Percentiles rank a stretch among this genome's conserved stretches.
Evolutionary conservation across 2,888 invertebrate species (phyloP).

Genomic region (Icerya purchasi): DNA sequence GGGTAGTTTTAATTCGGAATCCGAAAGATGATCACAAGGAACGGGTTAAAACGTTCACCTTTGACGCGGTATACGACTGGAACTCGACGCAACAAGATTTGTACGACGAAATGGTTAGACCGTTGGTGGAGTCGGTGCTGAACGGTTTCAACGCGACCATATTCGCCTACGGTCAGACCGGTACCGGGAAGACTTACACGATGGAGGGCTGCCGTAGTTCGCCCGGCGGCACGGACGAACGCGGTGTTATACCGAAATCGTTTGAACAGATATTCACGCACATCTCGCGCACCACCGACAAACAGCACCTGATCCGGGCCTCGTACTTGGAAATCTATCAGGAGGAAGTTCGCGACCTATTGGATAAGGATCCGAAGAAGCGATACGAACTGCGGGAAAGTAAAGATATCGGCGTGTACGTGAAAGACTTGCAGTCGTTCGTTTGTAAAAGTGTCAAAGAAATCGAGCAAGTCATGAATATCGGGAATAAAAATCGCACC

Average conservation of each 20-base stretch:
- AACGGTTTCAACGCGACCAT: constrained; percentile 98
- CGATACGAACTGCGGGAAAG: constrained; percentile 53
- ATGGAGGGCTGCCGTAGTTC: constrained; percentile 51
- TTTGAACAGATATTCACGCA: constrained; percentile 95
- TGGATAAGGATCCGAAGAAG: constrained; percentile 45
- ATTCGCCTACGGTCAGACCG: constrained; percentile 98
- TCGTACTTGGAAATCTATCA: constrained; percentile 96
- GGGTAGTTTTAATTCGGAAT: constrained; percentile 75
- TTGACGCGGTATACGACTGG: constrained; percentile 91
- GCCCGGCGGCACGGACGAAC: constrained; percentile 85
- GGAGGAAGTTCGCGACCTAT: constrained; percentile 37
- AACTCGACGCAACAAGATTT: constrained; percentile 72
- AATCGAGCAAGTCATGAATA: constrained; percentile 80
- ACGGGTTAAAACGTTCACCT: constrained; percentile 82
- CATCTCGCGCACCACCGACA: constrained; percentile 73
- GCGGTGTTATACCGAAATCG: constrained; percentile 80
- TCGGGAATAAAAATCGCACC: constrained; percentile 85
- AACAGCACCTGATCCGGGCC: constrained; percentile 86
- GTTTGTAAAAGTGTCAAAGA: constrained; percentile 85
- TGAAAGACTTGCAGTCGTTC: constrained; percentile 82
- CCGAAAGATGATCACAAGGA: constrained; percentile 49
- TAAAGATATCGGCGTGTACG: constrained; percentile 71
- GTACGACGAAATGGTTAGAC: constrained; percentile 89
- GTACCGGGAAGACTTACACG: constrained; percentile 63
- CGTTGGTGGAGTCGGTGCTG: constrained; percentile 81